A percentile compares a stretch with the other conserved stretches of the same genome.
These are phyloP conservation scores for Lonchura striata DNA, from an alignment of 2,113 vertebrate genomes.

Conservation along the genomic window DNA sequence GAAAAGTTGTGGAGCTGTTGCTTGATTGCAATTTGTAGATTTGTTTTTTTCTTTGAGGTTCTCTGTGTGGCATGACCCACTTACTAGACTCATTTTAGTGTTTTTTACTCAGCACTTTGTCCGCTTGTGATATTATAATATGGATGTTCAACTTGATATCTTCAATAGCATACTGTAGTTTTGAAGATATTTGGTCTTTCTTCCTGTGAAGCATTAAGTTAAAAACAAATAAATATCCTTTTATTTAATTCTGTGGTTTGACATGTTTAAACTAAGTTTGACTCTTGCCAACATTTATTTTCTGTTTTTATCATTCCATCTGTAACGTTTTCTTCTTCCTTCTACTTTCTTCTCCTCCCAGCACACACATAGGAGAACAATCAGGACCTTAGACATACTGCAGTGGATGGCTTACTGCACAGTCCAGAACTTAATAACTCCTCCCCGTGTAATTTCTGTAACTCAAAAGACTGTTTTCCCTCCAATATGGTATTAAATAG, in stretches of 20 bases:
- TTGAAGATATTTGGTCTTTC: background rate
- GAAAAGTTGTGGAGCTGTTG: background rate
- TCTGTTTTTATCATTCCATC: background rate
- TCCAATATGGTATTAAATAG: background rate
- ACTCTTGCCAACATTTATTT: background rate
- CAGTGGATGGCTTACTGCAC: background rate
- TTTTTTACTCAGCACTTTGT: background rate
- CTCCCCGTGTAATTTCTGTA: conserved; percentile 9
- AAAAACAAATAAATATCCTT: background rate
- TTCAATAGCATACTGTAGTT: background rate
- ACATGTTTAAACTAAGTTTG: background rate
- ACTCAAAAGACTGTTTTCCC: background rate
- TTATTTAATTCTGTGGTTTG: background rate
- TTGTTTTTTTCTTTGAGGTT: background rate
- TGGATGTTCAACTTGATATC: background rate
- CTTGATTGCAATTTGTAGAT: background rate
- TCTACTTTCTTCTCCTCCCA: background rate
- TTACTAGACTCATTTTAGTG: background rate
- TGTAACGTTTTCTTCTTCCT: background rate
- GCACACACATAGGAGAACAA: background rate
- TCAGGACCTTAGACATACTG: background rate
- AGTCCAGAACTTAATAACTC: background rate
- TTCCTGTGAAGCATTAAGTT: background rate
- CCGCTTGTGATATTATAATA: background rate
- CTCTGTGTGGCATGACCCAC: background rate